A percentile compares a stretch with the other conserved stretches of the same genome.
phyloP scores from a whole-genome alignment of 2,888 invertebrate species.

The Elmis aenea region DNA sequence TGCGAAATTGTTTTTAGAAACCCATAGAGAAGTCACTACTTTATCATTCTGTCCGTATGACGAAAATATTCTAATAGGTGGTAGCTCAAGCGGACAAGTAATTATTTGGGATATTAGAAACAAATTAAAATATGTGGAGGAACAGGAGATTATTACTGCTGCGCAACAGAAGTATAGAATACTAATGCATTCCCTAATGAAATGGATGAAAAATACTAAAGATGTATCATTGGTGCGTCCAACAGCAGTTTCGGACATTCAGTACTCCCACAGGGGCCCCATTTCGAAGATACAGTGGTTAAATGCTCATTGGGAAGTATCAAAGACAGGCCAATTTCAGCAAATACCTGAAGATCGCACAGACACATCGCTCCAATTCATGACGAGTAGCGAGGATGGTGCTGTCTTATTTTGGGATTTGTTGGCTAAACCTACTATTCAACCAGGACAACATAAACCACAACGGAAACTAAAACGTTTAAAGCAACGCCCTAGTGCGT shows the following conservation, averaged over 20 bases:
- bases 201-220: constrained; percentile 63
- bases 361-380: constrained; percentile 55
- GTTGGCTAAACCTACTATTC: constrained; percentile 44
- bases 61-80: constrained; percentile 65
- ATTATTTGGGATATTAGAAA: constrained; percentile 65
- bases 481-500: constrained; percentile 52
- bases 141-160: constrained; percentile 56
- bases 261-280: constrained; percentile 58
- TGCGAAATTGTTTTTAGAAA: constrained; percentile 65
- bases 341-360: constrained; percentile 41
- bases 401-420: constrained; percentile 68
- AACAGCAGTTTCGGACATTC: constrained; percentile 58
- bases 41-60: constrained; percentile 66
- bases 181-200: constrained; percentile 57
- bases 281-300: constrained; percentile 66
- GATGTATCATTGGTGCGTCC: constrained; percentile 55
- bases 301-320: constrained; percentile 55
- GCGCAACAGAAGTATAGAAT: constrained; percentile 59
- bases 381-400: constrained; percentile 64
- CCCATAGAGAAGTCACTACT: constrained; percentile 60
- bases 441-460: constrained; percentile 37
- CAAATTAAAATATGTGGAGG: constrained; percentile 56
- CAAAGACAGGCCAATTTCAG: constrained; percentile 55
- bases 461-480: constrained; percentile 46
- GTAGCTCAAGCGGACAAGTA: constrained; percentile 67